These are phyloP conservation scores for Rafetus swinhoei DNA, from an alignment of 2,113 vertebrate genomes.

Conservation along the genomic window DNA sequence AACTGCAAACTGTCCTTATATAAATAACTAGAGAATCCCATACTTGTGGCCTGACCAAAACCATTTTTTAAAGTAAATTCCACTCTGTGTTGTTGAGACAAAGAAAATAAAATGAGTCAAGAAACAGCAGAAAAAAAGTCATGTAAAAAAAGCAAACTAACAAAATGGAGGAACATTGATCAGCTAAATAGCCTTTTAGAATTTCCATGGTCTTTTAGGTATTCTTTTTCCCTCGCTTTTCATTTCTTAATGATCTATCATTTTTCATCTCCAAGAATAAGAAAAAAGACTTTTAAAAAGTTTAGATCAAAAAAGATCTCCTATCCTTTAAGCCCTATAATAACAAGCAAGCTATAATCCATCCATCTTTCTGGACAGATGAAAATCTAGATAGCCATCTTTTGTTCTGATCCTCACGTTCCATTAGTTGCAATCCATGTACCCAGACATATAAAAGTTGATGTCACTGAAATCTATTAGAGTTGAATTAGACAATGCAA, in stretches of 20 bases:
- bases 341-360: slow-evolving; percentile 29
- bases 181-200: slow-evolving; percentile 47
- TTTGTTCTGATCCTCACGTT: slow-evolving; percentile 29
- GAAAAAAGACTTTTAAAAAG: slow-evolving; percentile 25
- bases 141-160: slow-evolving; percentile 52
- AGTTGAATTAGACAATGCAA: not conserved
- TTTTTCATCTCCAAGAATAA: slow-evolving; percentile 52
- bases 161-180: slow-evolving; percentile 43
- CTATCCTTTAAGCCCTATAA: slow-evolving; percentile 40
- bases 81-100: slow-evolving; percentile 10
- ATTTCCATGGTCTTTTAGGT: not conserved
- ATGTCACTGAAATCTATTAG: slow-evolving; percentile 21
- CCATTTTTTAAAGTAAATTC: slow-evolving; percentile 24
- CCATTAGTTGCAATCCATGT: slow-evolving; percentile 31
- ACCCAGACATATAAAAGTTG: not conserved
- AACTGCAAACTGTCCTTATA: not conserved
- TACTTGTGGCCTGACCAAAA: not conserved
- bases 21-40: not conserved
- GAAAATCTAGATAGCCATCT: not conserved
- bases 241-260: slow-evolving; percentile 20
- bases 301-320: slow-evolving; percentile 17
- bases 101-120: slow-evolving; percentile 50
- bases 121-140: slow-evolving; percentile 28
- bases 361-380: slow-evolving; percentile 1
- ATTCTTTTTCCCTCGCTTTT: slow-evolving; percentile 15